Base-by-base conservation (phyloP, 92 coral and sea anemone genomes). In the Siderastrea siderea region DNA sequence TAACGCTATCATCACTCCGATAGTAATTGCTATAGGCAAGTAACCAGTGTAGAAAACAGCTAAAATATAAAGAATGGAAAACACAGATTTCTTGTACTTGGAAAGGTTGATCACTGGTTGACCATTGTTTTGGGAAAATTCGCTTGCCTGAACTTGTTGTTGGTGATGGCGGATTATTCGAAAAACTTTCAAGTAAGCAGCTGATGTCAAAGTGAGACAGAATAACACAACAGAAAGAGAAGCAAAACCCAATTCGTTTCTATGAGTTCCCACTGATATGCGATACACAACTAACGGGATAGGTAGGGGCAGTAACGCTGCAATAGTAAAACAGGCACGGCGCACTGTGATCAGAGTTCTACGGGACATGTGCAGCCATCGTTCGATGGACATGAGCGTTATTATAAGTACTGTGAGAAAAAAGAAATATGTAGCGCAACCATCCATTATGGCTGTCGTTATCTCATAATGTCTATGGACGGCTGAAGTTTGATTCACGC, bases 11-110 rank as follows among this genome's bases (percentile, higher is more conserved):
- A 15, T 61, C 1, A 76, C 13, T 4, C 64, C 66, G 3, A 57
- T 5, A 54, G 5, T 38, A 13, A 76, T 76, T 43, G 67, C 80
- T 26, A 76, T 57, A 0, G 83, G 83, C 60, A 78, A 47, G 58
- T 78, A 78, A 5, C 71, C 16, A 46, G 16, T 48, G n/a, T 46
- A 50, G 52, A 78, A 78, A 12, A 78, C 4, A 62, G 47, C 55
- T 38, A 78, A 8, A 47, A 78, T 61, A 12, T 61, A 78, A n/a
- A 78, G 58, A 38, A 78, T 78, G 1, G 83, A 45, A 11, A 16
- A 64, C 14, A 78, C 70, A 0, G 83, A 78, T 78, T 64, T 78
- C 72, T 64, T 78, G 48, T 78, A 78, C 53, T 78, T 78, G 52
- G 43, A 46, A n/a, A 78, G 8, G 58, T 62, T 13, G 14, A 78